A percentile compares a stretch with the other conserved stretches of the same genome.
Evolutionary conservation across 2,888 invertebrate genomes (phyloP).

Genomic region (Emmelina monodactyla): DNA sequence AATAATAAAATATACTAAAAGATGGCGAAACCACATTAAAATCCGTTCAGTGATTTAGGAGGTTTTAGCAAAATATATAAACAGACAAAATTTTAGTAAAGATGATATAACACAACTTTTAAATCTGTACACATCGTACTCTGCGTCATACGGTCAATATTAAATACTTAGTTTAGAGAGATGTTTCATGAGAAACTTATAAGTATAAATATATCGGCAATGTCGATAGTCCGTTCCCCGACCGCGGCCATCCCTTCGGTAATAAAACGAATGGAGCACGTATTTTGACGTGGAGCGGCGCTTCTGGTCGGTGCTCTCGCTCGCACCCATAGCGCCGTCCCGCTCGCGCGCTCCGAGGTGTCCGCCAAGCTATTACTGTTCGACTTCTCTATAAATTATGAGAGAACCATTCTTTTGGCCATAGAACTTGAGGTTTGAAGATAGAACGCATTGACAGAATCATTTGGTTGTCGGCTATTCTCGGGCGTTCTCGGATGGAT

Average conservation of each 20-base stretch:
- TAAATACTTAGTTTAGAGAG: too few species aligned
- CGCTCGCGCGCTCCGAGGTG: slow-evolving; percentile 41
- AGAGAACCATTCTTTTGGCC: slow-evolving; percentile 54
- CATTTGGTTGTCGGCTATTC: too few species aligned
- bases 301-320: slow-evolving; percentile 51
- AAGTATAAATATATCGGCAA: slow-evolving; percentile 21
- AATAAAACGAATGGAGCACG: slow-evolving; percentile 66
- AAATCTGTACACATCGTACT: too few species aligned
- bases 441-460: slow-evolving; percentile 40
- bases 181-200: background rate
- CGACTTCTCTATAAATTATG: slow-evolving; percentile 57
- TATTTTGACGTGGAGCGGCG: slow-evolving; percentile 67
- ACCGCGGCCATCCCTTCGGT: slow-evolving; percentile 31
- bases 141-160: too few species aligned
- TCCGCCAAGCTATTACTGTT: slow-evolving; percentile 55
- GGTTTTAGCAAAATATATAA: too few species aligned
- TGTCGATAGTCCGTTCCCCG: slow-evolving; percentile 23
- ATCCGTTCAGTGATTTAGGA: too few species aligned
- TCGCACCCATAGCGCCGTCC: slow-evolving; percentile 31
- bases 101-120: too few species aligned
- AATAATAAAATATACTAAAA: too few species aligned
- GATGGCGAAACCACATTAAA: too few species aligned
- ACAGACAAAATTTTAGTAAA: too few species aligned
- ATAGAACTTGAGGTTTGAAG: slow-evolving; percentile 20
- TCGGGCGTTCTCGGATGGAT: too few species aligned